Evolutionary conservation across 2,797 vertebrate species (phyloP), one percentile per base, ranked within the genome.

Genomic region (Anguilla pacifica): DNA sequence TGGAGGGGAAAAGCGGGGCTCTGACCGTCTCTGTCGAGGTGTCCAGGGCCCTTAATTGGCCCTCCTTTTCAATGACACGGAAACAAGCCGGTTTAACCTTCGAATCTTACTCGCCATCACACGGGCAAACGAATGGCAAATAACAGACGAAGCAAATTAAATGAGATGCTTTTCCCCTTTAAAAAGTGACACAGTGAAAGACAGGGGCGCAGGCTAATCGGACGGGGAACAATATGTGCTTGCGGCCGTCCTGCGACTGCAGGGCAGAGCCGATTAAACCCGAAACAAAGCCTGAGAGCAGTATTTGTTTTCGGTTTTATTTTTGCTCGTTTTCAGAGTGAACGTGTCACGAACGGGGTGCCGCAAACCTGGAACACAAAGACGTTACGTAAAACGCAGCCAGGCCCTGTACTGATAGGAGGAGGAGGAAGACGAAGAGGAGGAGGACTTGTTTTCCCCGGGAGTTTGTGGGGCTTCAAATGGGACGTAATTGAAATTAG

Each of bases 391-490:
- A n/a, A 81, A 81, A 81, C 22, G n/a, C 19, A 49, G 11, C 82
- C 51, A 28, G 28, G 51, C 6, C 77, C 25, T 3, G 82, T 5
- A 2, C 17, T 49, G 11, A 53, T 7, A 11, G 35, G 72, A 11
- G 13, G 31, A 39, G 6, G 35, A 25, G 17, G 31, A 43, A 0
- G 72, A 31, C 4, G 77, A 7, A 1, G 3, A 43, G 17, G 5
- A 46, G 77, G 22, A 25, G 77, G 46, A 55, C 10, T 84, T 84
- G 31, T 31, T 84, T 28, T 84, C 53, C 28, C 53, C n/a, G 10
- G n/a, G 82, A 84, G 82, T 84, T 83, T 84, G 25, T 49, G 53
- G 10, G n/a, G 25, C 51, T 55, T 57, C 82, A 84, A 84, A 84
- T 57, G 53, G 82, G 49, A 84, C 53, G 28, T 84, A 55, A 84